Evolutionary conservation across 2,113 vertebrate genomes (phyloP), one percentile per base, ranked within the genome.

Genomic region (Actinemys pallida): DNA sequence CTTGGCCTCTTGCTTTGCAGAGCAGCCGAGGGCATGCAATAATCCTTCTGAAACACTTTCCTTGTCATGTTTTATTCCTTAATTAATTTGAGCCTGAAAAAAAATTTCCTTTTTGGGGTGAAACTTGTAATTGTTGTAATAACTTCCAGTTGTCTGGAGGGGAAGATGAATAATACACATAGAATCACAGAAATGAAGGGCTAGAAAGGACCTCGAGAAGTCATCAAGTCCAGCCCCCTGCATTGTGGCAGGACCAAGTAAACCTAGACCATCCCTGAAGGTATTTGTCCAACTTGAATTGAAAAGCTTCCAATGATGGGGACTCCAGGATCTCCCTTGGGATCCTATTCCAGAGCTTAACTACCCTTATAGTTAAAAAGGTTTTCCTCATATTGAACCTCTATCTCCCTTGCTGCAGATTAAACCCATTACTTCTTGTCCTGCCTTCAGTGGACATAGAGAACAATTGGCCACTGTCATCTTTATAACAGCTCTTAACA

Each of bases 31-130:
- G 59, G 92, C 53, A 84, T 84, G 62, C 72, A 92, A 84, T 50
- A 78, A 90, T 86, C 22, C 89, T 90, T 95, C 22, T 80, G 81
- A 95, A 96, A 94, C 11, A 17, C 22, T 14, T 39, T 93, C 84
- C 39, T 31, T 90, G 84, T 88, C 81, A 10, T 72, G 45, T 88
- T 39, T 93, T 84, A 92, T 9, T 2, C 81, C 35, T 89, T 84
- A 90, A 76, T 93, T 95, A 90, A 93, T 94, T 93, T 89, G 25
- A 95, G 82, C n/a, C 42, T 88, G 84, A 20, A 29, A 80, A 80
- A 92, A 93, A 86, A 31, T 88, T 94, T 72, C 59, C 76, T 84
- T 94, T 56, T 96, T 83, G 86, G 78, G 2, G 24, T 88, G 62
- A 25, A 94, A 86, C n/a, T 92, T 94, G 42, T 22, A 90, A 83